Evolutionary conservation across 2,888 invertebrate genomes (phyloP).

Genomic region (Tiliacea citrago): DNA sequence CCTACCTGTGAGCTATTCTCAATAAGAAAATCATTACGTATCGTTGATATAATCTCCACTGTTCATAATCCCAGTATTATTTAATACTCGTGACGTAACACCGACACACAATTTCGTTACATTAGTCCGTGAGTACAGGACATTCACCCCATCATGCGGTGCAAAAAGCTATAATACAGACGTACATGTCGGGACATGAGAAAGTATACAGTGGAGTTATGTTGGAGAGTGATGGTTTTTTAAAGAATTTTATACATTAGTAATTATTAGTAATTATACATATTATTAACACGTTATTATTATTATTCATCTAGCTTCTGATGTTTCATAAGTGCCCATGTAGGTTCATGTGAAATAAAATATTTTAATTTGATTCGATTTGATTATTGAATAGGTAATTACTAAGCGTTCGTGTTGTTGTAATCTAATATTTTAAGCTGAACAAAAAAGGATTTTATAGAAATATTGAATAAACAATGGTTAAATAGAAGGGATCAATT

Average conservation of each 20-base stretch:
- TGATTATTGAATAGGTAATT: background rate
- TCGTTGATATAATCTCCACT: constrained; percentile 29
- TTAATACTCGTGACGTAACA: constrained; percentile 50
- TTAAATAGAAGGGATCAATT: background rate
- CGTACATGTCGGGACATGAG: constrained; percentile 65
- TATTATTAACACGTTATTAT: too few species aligned
- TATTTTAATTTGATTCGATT: too few species aligned
- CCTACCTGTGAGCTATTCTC: too few species aligned
- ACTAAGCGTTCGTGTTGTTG: too few species aligned
- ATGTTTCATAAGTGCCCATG: too few species aligned
- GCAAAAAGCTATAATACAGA: constrained; percentile 67
- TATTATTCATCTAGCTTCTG: too few species aligned
- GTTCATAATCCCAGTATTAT: constrained; percentile 51
- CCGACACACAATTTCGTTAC: constrained; percentile 63
- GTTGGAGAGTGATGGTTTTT: background rate
- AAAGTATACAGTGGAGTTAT: constrained; percentile 12
- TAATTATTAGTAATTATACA: too few species aligned
- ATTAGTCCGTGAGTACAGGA: constrained; percentile 66
- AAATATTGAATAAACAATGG: too few species aligned
- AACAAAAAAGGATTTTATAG: too few species aligned
- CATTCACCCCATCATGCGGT: constrained; percentile 71
- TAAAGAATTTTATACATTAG: too few species aligned
- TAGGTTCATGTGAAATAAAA: too few species aligned
- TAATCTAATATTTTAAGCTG: too few species aligned
- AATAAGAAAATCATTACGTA: background rate